Evolutionary conservation across 2,113 vertebrate genomes (phyloP), one percentile per base, ranked within the genome.

Genomic region (Elephantulus edwardii): DNA sequence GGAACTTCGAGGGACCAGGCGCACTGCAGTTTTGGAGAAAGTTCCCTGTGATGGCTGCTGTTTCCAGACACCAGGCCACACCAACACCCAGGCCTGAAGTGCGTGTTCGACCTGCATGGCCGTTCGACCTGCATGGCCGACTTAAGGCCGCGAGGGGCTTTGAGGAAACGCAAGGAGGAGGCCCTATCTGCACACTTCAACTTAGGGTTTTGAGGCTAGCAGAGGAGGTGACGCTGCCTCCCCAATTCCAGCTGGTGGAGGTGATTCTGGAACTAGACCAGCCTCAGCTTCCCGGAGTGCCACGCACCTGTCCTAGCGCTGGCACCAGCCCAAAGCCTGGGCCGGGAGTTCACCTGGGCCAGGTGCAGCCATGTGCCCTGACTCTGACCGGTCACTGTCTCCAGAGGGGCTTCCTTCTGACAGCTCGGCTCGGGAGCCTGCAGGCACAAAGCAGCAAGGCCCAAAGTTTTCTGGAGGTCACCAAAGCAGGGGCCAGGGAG

Each of bases 281-380:
- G 68, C 17, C 19, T 46, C 22, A 54, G 42, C 72, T n/a, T 28
- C 52, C 46, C 42, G 5, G 4, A 24, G 70, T 52, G 68, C 26
- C 10, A 5, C 58, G 30, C 72, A 42, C 81, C 70, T 75, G 80
- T 44, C 84, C 24, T 14, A 4, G n/a, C 0, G 1, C 82, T 70
- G 91, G 87, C 74, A 90, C 46, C 56, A 22, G 44, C 81, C 52
- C 62, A 38, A 44, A 13, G 26, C 50, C 82, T 44, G 71, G 40
- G 35, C 76, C 50, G 28, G 71, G 48, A 76, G 54, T 72, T 94
- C 88, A 50, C 91, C 77, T 83, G 89, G 33, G 70, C 86, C 86
- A 52, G 82, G n/a, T 40, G 81, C 56, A 28, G 48, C 33, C 75
- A 40, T n/a, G 68, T 85, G 50, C 64, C 54, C 40, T 24, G 56